Evolutionary conservation across 2,888 invertebrate genomes (phyloP).

Genomic region (Leptarthrus brevirostris): DNA sequence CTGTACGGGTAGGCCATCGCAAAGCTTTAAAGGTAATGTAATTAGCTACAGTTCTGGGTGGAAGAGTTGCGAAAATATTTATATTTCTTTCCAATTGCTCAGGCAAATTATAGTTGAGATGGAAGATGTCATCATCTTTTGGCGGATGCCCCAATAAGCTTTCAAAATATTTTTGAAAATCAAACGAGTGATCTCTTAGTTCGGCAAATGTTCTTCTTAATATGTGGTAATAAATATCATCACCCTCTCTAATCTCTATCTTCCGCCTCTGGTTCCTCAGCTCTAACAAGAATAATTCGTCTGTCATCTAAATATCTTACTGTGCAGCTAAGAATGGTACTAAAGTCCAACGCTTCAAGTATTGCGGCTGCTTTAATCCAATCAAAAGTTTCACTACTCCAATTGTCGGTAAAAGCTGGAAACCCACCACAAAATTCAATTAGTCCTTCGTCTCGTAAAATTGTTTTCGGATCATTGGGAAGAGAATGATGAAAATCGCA

Average conservation of each 20-base stretch:
- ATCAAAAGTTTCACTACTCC: constrained; percentile 11
- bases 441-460: neutral
- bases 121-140: constrained; percentile 1
- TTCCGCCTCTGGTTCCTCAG: constrained; percentile 1
- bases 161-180: neutral
- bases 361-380: constrained; percentile 25
- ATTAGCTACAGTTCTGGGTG: constrained; percentile 1
- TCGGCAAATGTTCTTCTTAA: neutral
- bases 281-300: neutral
- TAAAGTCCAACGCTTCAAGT: neutral
- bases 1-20: neutral
- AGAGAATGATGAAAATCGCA: neutral
- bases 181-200: neutral
- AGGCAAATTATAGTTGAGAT: neutral
- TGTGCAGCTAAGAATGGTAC: neutral
- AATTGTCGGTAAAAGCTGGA: neutral
- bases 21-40: neutral
- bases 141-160: neutral
- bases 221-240: neutral
- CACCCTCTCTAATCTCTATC: neutral
- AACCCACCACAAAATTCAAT: constrained; percentile 31
- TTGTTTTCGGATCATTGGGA: neutral
- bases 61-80: neutral
- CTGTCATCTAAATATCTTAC: constrained; percentile 1
- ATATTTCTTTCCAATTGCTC: neutral